Evolutionary conservation across 2,113 vertebrate genomes (phyloP), one percentile per base, ranked within the genome.

Genomic region (Crotalus tigris): DNA sequence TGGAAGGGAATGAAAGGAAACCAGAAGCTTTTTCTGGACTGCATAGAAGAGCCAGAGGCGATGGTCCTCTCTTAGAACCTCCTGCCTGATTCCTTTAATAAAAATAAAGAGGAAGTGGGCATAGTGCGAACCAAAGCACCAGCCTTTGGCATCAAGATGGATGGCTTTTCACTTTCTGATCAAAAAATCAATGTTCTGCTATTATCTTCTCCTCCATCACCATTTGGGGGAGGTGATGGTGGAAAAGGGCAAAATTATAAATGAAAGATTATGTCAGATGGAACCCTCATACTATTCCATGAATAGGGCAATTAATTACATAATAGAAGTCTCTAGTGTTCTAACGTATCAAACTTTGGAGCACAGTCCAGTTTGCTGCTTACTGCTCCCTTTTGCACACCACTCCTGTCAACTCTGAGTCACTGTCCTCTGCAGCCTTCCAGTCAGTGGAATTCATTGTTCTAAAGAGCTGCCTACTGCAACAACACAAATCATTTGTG

Each of bases 1-100:
- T 61, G 99, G 99, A 29, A 98, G 99, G 97, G 98, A 99, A 90
- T 99, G 97, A 99, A 53, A 29, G 23, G 49, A 91, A 24, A 49
- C 44, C 19, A 23, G 51, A 90, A 26, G 44, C 44, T 85, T 88
- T 54, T 54, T 17, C 64, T 44, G 17, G 54, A 81, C 90, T 85
- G 12, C 90, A 51, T 13, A 23, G 29, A 44, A 44, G 75, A 17
- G 33, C 33, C 17, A 44, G 75, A 44, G 33, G 33, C 9, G 75
- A 44, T 44, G 33, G 17, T 21, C 33, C 75, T 81, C 33, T 1
- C 33, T 39, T 39, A 21, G 33, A 44, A 81, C 17, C 33, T 21
- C 75, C 17, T 44, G 75, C 33, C 33, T 9, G 75, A 81, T 44
- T 75, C 64, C n/a, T 17, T 6, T 44, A 21, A 81, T 8, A 23